These are phyloP conservation scores for Labeo calbasu DNA, from an alignment of 2,797 vertebrate species.

Conservation along the genomic window DNA sequence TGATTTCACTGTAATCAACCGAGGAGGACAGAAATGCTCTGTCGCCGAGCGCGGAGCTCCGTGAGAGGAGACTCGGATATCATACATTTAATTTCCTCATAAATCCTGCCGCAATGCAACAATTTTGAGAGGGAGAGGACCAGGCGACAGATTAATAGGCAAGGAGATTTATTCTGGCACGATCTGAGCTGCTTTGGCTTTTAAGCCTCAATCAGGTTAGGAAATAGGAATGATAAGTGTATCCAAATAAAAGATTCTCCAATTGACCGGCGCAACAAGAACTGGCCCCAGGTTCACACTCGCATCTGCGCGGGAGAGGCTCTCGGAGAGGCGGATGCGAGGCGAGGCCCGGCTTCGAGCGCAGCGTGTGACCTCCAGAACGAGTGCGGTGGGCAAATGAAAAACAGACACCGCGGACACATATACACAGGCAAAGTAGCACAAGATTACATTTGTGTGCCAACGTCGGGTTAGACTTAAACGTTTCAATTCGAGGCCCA, in stretches of 20 bases:
- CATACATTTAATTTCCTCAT: conserved; percentile 79
- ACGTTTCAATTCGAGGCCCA: conserved; percentile 55
- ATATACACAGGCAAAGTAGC: conserved; percentile 63
- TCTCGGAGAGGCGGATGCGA: conserved; percentile 63
- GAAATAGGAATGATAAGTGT: conserved; percentile 79
- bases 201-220: conserved; percentile 82
- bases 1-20: conserved; percentile 72
- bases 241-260: conserved; percentile 81
- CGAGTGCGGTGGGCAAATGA: conserved; percentile 69
- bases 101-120: conserved; percentile 74
- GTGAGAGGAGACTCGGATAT: conserved; percentile 68
- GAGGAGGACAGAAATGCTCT: conserved; percentile 64
- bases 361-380: conserved; percentile 66
- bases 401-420: conserved; percentile 67
- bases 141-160: conserved; percentile 80
- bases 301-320: conserved; percentile 56
- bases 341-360: conserved; percentile 64
- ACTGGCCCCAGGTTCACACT: conserved; percentile 66
- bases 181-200: conserved; percentile 83
- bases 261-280: conserved; percentile 80
- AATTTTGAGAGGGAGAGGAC: conserved; percentile 72
- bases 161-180: conserved; percentile 80
- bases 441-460: conserved; percentile 55
- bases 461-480: conserved; percentile 56
- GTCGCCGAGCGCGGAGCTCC: conserved; percentile 70